Conservation (phyloP, 2,113 vertebrate genomes). For the Sebastes fasciatus region DNA sequence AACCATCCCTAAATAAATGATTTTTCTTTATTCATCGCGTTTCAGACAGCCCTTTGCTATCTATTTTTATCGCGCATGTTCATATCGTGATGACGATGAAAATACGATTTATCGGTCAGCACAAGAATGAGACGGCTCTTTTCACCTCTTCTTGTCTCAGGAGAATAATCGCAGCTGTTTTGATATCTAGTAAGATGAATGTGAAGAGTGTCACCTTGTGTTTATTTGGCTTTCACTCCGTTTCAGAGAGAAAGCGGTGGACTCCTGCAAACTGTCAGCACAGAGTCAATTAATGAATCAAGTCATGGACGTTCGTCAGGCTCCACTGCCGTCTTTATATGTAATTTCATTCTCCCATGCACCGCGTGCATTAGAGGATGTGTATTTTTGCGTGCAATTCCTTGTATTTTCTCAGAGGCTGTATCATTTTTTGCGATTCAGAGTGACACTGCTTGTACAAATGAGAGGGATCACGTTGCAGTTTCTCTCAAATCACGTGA, state of each 20-base stretch:
- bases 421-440: background rate
- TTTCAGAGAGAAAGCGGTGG: conserved; percentile 9
- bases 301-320: background rate
- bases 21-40: too few species aligned
- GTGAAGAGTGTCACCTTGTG: background rate
- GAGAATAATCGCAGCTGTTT: background rate
- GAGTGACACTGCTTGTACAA: background rate
- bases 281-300: conserved; percentile 18
- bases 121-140: background rate
- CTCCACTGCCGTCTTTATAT: conserved; percentile 1
- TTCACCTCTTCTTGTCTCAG: background rate
- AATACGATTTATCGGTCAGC: too few species aligned
- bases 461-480: background rate
- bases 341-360: background rate
- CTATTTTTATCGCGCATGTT: too few species aligned
- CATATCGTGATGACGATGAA: too few species aligned
- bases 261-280: background rate
- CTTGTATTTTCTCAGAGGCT: background rate
- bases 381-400: background rate
- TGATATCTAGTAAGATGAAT: conserved; percentile 5
- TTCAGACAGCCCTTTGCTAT: too few species aligned
- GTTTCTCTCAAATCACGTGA: conserved; percentile 10
- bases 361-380: background rate
- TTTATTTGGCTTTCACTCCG: conserved; percentile 3
- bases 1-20: too few species aligned